A percentile compares a stretch with the other conserved stretches of the same genome.
phyloP scores from a whole-genome alignment of 2,888 invertebrate genomes.

The Andrena camellia region DNA sequence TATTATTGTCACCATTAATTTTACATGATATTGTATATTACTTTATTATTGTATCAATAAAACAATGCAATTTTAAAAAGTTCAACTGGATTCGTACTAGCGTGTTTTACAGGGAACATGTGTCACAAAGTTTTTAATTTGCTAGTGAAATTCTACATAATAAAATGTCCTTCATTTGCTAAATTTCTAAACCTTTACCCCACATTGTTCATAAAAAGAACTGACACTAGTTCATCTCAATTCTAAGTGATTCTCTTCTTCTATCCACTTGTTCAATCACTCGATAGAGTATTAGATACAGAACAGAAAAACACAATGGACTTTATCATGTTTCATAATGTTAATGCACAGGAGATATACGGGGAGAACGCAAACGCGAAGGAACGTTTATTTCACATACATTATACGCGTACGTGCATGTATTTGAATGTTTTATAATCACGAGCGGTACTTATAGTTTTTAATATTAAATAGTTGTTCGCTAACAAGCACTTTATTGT shows the following conservation, averaged over 20 bases:
- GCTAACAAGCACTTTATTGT: slow-evolving; percentile 65
- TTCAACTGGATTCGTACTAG: not conserved
- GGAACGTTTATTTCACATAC: slow-evolving; percentile 60
- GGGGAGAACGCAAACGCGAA: not conserved
- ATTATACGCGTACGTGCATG: slow-evolving; percentile 48
- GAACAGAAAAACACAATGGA: not conserved
- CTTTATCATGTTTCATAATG: slow-evolving; percentile 47
- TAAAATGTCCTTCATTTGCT: too few species aligned
- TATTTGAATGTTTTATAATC: slow-evolving; percentile 68
- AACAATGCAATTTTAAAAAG: not conserved
- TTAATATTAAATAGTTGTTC: slow-evolving; percentile 67
- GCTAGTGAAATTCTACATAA: too few species aligned
- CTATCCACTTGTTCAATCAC: too few species aligned
- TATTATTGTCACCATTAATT: not conserved
- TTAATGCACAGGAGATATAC: slow-evolving; percentile 41
- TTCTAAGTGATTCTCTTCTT: too few species aligned
- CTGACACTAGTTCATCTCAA: too few species aligned
- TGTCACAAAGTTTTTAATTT: too few species aligned
- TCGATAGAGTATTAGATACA: too few species aligned
- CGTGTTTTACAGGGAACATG: not conserved
- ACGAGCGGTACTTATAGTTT: slow-evolving; percentile 62
- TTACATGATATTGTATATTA: not conserved
- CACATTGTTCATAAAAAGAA: too few species aligned
- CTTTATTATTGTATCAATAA: not conserved
- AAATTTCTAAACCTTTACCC: too few species aligned